Evolutionary conservation across 1,140 invertebrate genomes (phyloP).

Genomic region (Oryzaephilus surinamensis): DNA sequence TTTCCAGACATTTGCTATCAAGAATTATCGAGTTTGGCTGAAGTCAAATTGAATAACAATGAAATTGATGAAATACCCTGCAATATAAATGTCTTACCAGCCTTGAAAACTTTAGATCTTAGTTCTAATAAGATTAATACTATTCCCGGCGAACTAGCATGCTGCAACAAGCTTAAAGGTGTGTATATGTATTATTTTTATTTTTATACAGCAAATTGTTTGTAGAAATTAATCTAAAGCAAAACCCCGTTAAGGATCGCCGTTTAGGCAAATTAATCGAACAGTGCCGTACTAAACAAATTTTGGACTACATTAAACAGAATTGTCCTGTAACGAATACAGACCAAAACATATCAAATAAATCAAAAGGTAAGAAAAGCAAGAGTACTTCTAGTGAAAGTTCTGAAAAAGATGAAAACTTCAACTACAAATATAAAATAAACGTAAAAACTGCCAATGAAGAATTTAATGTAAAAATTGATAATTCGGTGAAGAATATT

Average conservation of each 20-base stretch:
- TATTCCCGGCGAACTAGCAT: slow-evolving; percentile 52
- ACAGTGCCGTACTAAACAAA: slow-evolving; percentile 56
- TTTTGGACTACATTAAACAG: slow-evolving; percentile 55
- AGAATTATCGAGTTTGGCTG: slow-evolving; percentile 50
- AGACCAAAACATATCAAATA: slow-evolving; percentile 30
- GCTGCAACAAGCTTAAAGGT: slow-evolving; percentile 60
- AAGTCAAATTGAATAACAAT: slow-evolving; percentile 58
- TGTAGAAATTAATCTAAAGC: not conserved
- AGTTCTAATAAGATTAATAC: slow-evolving; percentile 52
- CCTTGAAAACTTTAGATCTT: slow-evolving; percentile 60
- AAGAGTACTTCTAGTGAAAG: too few relatives aligned
- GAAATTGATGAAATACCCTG: slow-evolving; percentile 50
- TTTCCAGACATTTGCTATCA: slow-evolving; percentile 55
- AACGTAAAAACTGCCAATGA: slow-evolving; percentile 24
- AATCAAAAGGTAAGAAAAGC: too few relatives aligned
- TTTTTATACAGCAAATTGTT: slow-evolving; percentile 6
- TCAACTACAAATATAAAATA: slow-evolving; percentile 25
- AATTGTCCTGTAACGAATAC: slow-evolving; percentile 44
- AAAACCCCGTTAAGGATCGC: slow-evolving; percentile 61
- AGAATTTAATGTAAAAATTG: slow-evolving; percentile 15
- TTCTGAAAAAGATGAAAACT: slow-evolving; percentile 27
- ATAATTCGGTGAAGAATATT: slow-evolving; percentile 37
- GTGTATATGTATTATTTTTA: slow-evolving; percentile 19
- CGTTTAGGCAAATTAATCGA: slow-evolving; percentile 60
- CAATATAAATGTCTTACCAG: slow-evolving; percentile 46